Evolutionary conservation across 2,797 vertebrate genomes (phyloP).

Genomic region (Chiloscyllium punctatum): DNA sequence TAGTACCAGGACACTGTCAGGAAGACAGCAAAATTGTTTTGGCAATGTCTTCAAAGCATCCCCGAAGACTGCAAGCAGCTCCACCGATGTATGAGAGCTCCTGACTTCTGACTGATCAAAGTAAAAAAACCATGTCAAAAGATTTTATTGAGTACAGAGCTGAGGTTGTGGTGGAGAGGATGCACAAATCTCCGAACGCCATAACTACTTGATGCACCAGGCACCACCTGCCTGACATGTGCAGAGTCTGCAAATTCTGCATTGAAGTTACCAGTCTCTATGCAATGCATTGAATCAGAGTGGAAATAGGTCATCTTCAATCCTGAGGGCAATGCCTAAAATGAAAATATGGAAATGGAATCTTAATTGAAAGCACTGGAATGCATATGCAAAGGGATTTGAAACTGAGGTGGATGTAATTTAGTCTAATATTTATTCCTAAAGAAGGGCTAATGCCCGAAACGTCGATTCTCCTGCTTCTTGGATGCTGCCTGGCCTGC

Average conservation of each 20-base stretch:
- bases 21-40: neutral
- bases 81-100: neutral
- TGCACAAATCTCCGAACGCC: neutral
- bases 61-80: neutral
- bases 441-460: no score
- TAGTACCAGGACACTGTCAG: neutral
- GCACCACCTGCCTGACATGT: neutral
- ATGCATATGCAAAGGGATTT: neutral
- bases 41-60: no score
- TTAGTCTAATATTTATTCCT: neutral
- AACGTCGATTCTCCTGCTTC: no score
- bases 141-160: neutral
- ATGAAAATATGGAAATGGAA: neutral
- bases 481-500: no score
- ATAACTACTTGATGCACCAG: neutral
- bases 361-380: neutral
- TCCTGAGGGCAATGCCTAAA: no score
- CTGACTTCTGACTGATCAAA: neutral
- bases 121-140: neutral
- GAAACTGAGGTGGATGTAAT: neutral
- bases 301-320: no score
- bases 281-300: no score
- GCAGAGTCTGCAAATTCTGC: no score
- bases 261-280: no score
- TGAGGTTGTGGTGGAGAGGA: neutral